Evolutionary conservation across 2,888 invertebrate species (phyloP), one percentile per base, ranked within the genome.

Genomic region (Zele albiditarsus): DNA sequence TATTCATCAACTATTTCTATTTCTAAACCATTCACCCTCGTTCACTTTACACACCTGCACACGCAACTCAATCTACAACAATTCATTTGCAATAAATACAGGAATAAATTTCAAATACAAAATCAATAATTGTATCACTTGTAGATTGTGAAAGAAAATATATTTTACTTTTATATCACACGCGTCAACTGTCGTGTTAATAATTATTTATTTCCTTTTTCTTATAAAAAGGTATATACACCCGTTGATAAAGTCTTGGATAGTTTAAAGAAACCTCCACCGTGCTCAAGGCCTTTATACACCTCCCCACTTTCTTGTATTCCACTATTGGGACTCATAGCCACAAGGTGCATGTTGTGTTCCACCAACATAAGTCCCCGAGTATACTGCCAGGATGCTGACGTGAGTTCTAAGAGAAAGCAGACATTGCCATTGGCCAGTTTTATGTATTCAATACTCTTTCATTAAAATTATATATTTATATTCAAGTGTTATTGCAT

Each of bases 271-370:
- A 83, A 83, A 82, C 82, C 80, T 81, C 80, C 80, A 79, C 74
- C 74, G 81, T 81, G 81, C 82, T 83, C 80, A 83, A 83, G 82
- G 85, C 76, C 86, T 86, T 85, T 87, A 86, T 86, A 87, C 83
- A 83, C 74, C 79, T 84, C 86, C 86, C 86, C 86, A 33, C 63
- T 53, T 20, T 53, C 16, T 53, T 38, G 38, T 38, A 38, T 53
- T 78, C 87, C 85, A 84, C 72, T 71, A 49, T 53, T 46, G 65
- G 49, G 63, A 57, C 58, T 62, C 74, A 60, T 74, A 62, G 63
- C 70, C 71, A 75, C 71, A 75, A 73, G 72, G 78, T 70, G 63
- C 46, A 25, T 70, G 68, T 38, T 65, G 65, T 23, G n/a, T 49
- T 57, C 53, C 57, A 31, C 25, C 33, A 58, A 60, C 60, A n/a